Evolutionary conservation across 2,888 invertebrate species (phyloP).

Genomic region (Scotopteryx bipunctaria): DNA sequence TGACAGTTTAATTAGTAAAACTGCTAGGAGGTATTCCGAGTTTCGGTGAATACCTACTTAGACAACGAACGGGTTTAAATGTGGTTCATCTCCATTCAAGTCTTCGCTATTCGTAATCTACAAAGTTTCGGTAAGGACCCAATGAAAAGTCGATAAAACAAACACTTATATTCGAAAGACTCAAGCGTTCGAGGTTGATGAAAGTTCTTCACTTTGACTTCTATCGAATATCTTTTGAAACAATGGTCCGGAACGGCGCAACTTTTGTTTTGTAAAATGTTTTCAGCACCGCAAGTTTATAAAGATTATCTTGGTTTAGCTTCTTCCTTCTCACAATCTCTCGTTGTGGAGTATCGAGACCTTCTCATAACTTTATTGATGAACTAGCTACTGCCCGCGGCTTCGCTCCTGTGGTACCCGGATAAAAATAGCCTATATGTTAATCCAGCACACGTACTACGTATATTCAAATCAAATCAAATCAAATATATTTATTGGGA

Average conservation of each 20-base stretch:
- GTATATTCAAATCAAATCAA: no score
- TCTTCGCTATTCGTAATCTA: slow-evolving; percentile 5
- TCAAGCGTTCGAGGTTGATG: slow-evolving; percentile 15
- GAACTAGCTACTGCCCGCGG: no score
- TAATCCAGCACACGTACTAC: no score
- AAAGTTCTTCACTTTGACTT: slow-evolving; percentile 22
- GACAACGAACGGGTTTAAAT: slow-evolving; percentile 1
- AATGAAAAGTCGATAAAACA: slow-evolving; percentile 24
- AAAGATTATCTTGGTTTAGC: background rate
- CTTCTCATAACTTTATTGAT: no score
- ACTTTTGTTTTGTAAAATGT: slow-evolving; percentile 17
- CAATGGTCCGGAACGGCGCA: slow-evolving; percentile 6
- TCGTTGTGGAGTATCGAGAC: no score
- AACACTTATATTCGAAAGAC: slow-evolving; percentile 18
- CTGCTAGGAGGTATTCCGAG: no score
- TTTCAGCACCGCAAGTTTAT: slow-evolving; percentile 1
- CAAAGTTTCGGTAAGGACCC: slow-evolving; percentile 16
- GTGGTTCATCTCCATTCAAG: slow-evolving; percentile 10
- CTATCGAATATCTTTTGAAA: slow-evolving; percentile 12
- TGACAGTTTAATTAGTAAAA: no score
- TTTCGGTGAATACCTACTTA: background rate
- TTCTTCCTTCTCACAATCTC: no score
- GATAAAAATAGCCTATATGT: no score
- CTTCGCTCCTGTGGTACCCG: no score
- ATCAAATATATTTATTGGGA: no score